Conservation (phyloP, 1,140 invertebrate genomes). For the Eupristina koningsbergeri region DNA sequence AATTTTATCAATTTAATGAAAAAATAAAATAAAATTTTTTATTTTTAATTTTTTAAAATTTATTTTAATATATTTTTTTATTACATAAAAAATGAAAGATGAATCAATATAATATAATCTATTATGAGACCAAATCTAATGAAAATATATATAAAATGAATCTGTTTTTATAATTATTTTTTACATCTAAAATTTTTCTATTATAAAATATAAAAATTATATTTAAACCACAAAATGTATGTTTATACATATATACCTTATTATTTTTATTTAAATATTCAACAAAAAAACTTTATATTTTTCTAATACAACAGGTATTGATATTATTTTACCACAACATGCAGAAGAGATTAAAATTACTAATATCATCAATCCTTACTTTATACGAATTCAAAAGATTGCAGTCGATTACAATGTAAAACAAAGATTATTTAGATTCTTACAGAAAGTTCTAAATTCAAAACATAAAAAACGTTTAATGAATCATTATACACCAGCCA, state of each 20-base stretch:
- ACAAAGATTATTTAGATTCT: neutral
- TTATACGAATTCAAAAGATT: conserved; percentile 47
- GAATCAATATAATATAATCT: too few species aligned
- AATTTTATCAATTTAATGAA: too few species aligned
- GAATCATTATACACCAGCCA: conserved; percentile 10
- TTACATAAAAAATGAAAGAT: too few species aligned
- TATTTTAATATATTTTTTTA: too few species aligned
- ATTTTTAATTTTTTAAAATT: too few species aligned
- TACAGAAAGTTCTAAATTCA: neutral
- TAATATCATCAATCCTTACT: conserved; percentile 60
- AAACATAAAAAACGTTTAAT: neutral
- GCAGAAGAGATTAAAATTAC: conserved; percentile 59
- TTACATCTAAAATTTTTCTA: too few species aligned
- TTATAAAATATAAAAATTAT: too few species aligned
- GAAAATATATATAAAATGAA: too few species aligned
- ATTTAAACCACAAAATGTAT: neutral
- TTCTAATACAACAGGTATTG: conserved; percentile 29
- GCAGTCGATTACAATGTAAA: neutral
- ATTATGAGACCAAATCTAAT: too few species aligned
- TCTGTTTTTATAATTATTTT: too few species aligned
- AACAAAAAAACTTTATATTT: neutral
- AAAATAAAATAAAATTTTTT: too few species aligned
- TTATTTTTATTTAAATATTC: neutral
- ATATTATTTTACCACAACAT: conserved; percentile 49
- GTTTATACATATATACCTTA: neutral